Conservation (phyloP, 2,888 invertebrate species). For the Bombylius major region DNA sequence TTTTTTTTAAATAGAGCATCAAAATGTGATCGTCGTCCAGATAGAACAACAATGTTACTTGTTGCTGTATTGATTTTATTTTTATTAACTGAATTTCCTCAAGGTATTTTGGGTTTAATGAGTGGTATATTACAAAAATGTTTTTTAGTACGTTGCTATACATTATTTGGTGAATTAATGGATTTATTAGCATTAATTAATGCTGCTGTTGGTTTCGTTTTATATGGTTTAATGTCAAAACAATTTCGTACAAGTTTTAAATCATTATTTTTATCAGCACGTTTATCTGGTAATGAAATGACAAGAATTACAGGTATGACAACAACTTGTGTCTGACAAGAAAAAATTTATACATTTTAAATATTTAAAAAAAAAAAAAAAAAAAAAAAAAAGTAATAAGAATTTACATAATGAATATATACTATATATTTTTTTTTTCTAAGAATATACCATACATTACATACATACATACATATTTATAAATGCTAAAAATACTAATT, state of each 20-base stretch:
- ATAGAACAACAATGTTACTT: conserved; percentile 81
- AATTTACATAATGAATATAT: no score
- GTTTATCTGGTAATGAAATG: conserved; percentile 38
- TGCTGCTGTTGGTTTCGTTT: conserved; percentile 84
- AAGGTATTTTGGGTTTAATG: conserved; percentile 59
- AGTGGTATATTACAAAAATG: conserved; percentile 53
- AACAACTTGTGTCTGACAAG: conserved; percentile 33
- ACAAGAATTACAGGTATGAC: conserved; percentile 31
- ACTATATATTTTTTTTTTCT: no score
- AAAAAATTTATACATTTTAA: no score
- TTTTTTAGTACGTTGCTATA: conserved; percentile 71
- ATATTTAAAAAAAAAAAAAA: background rate
- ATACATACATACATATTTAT: no score
- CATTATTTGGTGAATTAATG: conserved; percentile 71
- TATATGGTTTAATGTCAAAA: conserved; percentile 88
- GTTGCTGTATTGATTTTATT: conserved; percentile 77
- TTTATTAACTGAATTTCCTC: conserved; percentile 79
- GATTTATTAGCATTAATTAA: conserved; percentile 82
- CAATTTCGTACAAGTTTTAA: conserved; percentile 76
- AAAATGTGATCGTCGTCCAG: conserved; percentile 61
- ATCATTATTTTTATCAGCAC: conserved; percentile 55
- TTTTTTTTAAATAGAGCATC: conserved; percentile 24
- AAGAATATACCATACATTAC: no score
- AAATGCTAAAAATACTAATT: no score
- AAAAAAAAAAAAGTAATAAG: no score